Base-by-base conservation (phyloP, 2,113 vertebrate genomes). In the Oenanthe oenanthe region DNA sequence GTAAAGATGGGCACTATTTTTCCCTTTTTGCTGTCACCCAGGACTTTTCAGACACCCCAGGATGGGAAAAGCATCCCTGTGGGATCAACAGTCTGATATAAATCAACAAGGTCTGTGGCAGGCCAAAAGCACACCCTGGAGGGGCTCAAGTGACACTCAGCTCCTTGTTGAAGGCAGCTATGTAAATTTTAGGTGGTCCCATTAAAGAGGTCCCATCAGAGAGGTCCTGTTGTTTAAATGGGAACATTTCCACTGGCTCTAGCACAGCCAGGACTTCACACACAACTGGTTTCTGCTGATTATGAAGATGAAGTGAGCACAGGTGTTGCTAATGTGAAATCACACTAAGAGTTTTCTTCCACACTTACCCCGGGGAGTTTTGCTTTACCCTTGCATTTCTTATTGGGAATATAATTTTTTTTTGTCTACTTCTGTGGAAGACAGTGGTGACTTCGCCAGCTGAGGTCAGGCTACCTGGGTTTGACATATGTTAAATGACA, bases 11-110 rank as follows among this genome's bases (percentile, higher is more conserved):
- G 10, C 2, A 14, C 16, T 20, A 2, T 36, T 19, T 45, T 66
- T 20, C 4, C 53, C 45, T 38, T 60, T n/a, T 47, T 26, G 5
- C 20, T 60, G 28, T 13, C 38, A 21, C 6, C 5, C 29, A 17
- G 45, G 7, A 19, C 43, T 65, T 36, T 18, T 22, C 7, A 70
- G 68, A 56, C 26, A 34, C 3, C 13, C 20, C 25, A 51, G 17
- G 19, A 16, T 8, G 13, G 15, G 17, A 85, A 18, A 68, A 78
- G 3, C 24, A 43, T 56, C 29, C 42, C 5, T 3, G 4, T 19
- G 50, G 32, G 10, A 3, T 1, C 60, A 19, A 5, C 36, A 45
- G 3, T 8, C 28, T 62, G 63, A 16, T 5, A 6, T 0, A 2
- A 6, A 20, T 26, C 43, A 86, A 2, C 13, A 26, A 25, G 13